Conservation (phyloP, 2,113 vertebrate species). For the Scytalopus superciliaris region DNA sequence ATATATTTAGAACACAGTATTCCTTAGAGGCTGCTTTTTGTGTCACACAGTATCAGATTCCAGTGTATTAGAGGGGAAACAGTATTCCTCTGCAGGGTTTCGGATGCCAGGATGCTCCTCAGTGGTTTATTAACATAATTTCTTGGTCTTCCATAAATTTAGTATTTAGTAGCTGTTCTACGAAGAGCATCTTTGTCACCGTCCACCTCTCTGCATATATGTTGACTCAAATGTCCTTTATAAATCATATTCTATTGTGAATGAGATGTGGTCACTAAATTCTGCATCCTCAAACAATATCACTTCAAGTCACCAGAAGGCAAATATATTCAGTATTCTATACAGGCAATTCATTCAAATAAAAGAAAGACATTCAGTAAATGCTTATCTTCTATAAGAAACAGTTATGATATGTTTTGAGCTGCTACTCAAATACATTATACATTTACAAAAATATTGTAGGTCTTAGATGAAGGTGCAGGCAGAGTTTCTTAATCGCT, state of each 20-base stretch:
- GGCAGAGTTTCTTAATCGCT: not conserved
- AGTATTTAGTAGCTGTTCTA: not conserved
- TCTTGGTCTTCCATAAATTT: not conserved
- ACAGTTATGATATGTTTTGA: not conserved
- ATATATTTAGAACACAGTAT: constrained; percentile 24
- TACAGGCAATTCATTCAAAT: not conserved
- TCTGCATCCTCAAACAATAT: not conserved
- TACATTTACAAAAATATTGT: too few relatives aligned
- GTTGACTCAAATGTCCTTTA: not conserved
- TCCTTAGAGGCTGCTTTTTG: constrained; percentile 16
- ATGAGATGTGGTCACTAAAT: not conserved
- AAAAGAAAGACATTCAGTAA: not conserved
- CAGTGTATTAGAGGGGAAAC: not conserved
- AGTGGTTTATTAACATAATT: not conserved
- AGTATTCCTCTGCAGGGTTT: not conserved
- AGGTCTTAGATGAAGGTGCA: not conserved
- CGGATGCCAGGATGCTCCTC: not conserved
- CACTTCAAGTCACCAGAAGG: not conserved
- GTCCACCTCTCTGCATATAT: not conserved
- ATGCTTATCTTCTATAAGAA: not conserved
- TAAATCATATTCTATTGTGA: not conserved
- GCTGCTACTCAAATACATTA: not conserved
- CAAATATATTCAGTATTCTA: not conserved
- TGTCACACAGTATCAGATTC: constrained; percentile 2
- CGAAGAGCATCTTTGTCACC: not conserved